Evolutionary conservation across 2,888 invertebrate genomes (phyloP), one percentile per base, ranked within the genome.

Genomic region (Cerceris rybyensis): DNA sequence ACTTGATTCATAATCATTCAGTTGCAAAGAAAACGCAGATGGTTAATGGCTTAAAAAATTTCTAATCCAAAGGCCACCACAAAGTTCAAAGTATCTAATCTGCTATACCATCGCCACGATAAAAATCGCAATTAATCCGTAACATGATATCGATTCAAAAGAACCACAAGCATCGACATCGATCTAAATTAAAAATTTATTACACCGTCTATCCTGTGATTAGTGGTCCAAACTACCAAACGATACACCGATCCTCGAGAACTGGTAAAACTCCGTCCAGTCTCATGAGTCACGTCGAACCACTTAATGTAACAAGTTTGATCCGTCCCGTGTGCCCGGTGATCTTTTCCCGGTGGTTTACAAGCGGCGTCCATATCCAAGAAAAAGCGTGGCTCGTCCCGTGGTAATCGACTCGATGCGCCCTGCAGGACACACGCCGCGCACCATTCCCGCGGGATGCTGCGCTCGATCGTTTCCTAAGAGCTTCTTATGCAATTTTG

Each of bases 401-500:
- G 75, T 67, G 61, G 90, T 90, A 91, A 92, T 92, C 90, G 91
- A 85, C 85, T 80, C 82, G 87, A 90, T 90, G 90, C 87, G 87
- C 90, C 87, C 88, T 86, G 85, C 84, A 88, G 89, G 86, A 90
- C 88, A 85, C 74, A 74, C 75, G 68, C 84, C 83, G 80, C 70
- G 55, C 65, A 60, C 74, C 61, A 78, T 65, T 89, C 92, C 89
- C 92, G 81, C 81, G 92, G 90, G 91, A 90, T 69, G 58, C 75
- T 55, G 84, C 78, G 85, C 85, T 83, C 89, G 91, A 92, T 92
- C 92, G 91, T 89, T 92, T 91, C 86, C 89, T 92, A 92, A 92
- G 91, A 91, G 92, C 90, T 88, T 86, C 88, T 88, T 88, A 88
- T 92, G 91, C 91, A 92, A 91, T 82, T 91, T 92, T 92, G 87